Evolutionary conservation across 2,113 vertebrate genomes (phyloP), one percentile per base, ranked within the genome.

Genomic region (Planiliza haematocheilus): DNA sequence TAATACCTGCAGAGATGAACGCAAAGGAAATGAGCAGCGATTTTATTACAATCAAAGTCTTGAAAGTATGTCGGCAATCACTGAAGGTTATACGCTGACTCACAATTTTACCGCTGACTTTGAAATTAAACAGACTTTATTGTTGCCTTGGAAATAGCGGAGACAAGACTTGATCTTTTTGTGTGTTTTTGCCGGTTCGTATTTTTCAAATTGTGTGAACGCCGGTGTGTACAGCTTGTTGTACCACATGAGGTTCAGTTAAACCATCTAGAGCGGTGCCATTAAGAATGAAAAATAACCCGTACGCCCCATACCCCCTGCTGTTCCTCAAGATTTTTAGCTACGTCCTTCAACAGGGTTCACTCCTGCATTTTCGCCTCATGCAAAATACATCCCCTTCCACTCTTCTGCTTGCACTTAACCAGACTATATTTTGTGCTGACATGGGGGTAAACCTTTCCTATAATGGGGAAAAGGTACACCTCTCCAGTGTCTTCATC

Each of bases 341-440:
- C 52, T 66, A 56, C 17, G 21, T 48, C 58, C 30, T 58, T 77
- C 51, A 63, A 30, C 68, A 64, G 59, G 38, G 51, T 58, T 83
- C 73, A 67, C 9, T 55, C 39, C 61, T 66, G 61, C 68, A 62
- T 77, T 80, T 30, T 79, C 55, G 42, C 46, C 81, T 88, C 86
- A 87, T 89, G 38, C 87, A 91, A 91, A 86, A 90, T 87, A 64
- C 75, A 89, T 88, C 53, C 36, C 16, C 63, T 36, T 74, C 30
- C 70, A 69, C 78, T 82, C 41, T 79, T 55, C 38, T 70, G 53
- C 49, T 66, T 77, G 83, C 83, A 90, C 86, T 87, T 81, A 74
- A 76, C 80, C 70, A 17, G 66, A 88, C 86, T 76, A 86, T 61
- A 74, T 82, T 88, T 92, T 79, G 45, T 81, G 87, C 91, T 88